Conservation (phyloP, 2,797 vertebrate species). For the Holocentrus rufus region DNA sequence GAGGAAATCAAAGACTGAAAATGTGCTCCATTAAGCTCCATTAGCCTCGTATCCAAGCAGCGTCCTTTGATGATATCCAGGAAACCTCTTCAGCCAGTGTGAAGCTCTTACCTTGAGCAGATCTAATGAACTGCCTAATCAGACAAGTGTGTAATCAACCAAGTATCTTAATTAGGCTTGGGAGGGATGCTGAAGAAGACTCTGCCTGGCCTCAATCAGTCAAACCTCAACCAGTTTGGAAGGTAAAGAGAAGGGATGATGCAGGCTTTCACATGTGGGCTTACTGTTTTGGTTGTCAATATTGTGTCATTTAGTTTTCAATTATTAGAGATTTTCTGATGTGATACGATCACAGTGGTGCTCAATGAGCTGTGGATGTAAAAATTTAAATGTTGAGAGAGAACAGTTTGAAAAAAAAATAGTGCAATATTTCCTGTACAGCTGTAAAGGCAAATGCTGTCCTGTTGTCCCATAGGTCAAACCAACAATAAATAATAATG, state of each 20-base stretch:
- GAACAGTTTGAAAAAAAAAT: neutral
- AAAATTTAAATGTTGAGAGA: neutral
- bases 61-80: constrained; percentile 39
- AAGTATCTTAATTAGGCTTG: constrained; percentile 65
- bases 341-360: neutral
- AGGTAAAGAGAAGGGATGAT: constrained; percentile 28
- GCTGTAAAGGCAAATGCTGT: neutral
- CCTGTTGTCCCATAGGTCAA: neutral
- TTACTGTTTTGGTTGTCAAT: neutral
- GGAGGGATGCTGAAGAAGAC: constrained; percentile 40
- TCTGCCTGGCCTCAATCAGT: constrained; percentile 12
- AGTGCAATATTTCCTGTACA: neutral
- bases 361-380: neutral
- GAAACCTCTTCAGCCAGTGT: constrained; percentile 40
- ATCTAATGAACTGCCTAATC: constrained; percentile 61
- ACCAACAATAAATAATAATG: neutral
- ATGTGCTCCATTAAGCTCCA: constrained; percentile 57
- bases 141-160: constrained; percentile 60
- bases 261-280: constrained; percentile 8
- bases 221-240: constrained; percentile 27
- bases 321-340: neutral
- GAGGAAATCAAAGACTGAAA: constrained; percentile 38
- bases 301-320: neutral
- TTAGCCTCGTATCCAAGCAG: constrained; percentile 47
- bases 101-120: constrained; percentile 57